Evolutionary conservation across 2,888 invertebrate species (phyloP).

Genomic region (Pachydiplax longipennis): DNA sequence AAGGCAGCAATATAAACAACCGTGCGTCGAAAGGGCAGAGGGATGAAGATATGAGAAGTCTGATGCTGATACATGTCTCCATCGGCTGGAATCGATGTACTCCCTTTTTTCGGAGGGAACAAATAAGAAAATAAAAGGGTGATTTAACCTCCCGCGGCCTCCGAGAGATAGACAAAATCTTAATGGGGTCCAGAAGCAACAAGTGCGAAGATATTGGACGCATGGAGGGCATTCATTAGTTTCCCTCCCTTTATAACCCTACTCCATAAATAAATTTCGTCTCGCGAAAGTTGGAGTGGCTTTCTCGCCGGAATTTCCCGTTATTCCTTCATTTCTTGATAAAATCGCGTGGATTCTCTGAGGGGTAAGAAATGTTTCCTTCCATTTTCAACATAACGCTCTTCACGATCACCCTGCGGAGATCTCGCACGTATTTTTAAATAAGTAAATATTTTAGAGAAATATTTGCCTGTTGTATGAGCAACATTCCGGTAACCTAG

Average conservation of each 20-base stretch:
- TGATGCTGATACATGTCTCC: neutral
- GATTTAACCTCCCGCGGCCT: neutral
- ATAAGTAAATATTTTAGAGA: too few species aligned
- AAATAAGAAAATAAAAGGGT: neutral
- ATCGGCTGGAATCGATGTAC: neutral
- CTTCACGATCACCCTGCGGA: too few species aligned
- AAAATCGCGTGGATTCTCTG: too few species aligned
- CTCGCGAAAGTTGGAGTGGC: too few species aligned
- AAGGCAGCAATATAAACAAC: slow-evolving; percentile 16
- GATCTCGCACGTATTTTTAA: too few species aligned
- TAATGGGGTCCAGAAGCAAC: neutral
- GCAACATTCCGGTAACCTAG: too few species aligned
- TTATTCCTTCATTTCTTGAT: too few species aligned
- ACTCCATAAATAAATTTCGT: neutral
- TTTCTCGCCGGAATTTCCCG: too few species aligned
- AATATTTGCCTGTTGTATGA: too few species aligned
- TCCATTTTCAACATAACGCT: too few species aligned
- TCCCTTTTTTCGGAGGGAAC: neutral
- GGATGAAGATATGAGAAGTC: slow-evolving; percentile 2
- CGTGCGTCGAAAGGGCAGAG: slow-evolving; percentile 14
- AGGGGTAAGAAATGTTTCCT: too few species aligned
- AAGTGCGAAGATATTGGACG: neutral
- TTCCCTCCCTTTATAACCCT: neutral
- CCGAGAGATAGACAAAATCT: neutral
- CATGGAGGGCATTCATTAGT: neutral